These are phyloP conservation scores for Paramormyrops hopkinsi DNA, from an alignment of 2,797 vertebrate genomes.

Conservation along the genomic window DNA sequence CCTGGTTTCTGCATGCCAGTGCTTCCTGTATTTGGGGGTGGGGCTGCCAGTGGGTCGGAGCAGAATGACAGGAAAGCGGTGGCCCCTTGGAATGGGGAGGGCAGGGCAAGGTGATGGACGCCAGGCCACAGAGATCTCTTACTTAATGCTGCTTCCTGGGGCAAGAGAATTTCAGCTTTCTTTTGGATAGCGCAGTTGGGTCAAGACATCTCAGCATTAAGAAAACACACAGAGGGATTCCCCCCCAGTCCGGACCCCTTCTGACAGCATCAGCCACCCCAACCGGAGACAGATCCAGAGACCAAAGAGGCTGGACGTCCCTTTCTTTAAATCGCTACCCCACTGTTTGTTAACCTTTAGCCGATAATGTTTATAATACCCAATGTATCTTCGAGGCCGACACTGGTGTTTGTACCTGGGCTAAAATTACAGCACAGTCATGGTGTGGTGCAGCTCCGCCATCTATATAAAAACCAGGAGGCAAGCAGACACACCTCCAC, in stretches of 20 bases:
- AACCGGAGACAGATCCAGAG: background rate
- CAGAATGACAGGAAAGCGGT: constrained; percentile 53
- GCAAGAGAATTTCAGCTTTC: background rate
- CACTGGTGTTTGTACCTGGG: background rate
- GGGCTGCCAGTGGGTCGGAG: background rate
- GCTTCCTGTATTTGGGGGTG: background rate
- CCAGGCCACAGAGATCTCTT: background rate
- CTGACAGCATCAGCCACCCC: background rate
- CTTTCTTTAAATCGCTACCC: background rate
- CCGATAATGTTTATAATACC: background rate
- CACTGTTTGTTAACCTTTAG: background rate
- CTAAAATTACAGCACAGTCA: background rate
- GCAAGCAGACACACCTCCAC: background rate
- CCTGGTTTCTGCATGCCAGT: background rate
- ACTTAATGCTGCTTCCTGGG: background rate
- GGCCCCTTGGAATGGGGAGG: background rate
- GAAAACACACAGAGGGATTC: background rate
- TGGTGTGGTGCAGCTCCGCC: background rate
- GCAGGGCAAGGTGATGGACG: background rate
- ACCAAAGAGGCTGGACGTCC: background rate
- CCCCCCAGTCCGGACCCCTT: background rate
- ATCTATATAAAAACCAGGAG: constrained; percentile 14
- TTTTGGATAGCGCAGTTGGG: background rate
- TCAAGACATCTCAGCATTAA: background rate
- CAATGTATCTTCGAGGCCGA: background rate